A percentile compares a stretch with the other conserved stretches of the same genome.
phyloP scores from a whole-genome alignment of 2,113 vertebrate species.

The Colaptes auratus region DNA sequence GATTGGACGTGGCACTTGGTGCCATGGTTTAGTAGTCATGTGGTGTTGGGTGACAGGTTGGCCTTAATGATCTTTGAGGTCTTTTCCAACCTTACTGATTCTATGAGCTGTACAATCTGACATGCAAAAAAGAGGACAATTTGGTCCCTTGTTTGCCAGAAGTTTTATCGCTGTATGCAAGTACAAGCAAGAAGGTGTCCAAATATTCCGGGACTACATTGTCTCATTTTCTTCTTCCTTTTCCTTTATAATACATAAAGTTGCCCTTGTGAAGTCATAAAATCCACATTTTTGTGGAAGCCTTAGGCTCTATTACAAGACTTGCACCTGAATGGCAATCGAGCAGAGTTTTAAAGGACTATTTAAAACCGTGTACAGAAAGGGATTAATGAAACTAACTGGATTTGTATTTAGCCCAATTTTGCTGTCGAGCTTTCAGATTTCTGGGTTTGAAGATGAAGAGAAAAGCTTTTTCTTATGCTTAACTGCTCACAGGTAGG shows the following conservation, averaged over 20 bases:
- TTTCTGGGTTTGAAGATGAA: not conserved
- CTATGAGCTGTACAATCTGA: not conserved
- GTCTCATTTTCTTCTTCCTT: not conserved
- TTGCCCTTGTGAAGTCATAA: not conserved
- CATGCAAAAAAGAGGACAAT: not conserved
- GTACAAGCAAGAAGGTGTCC: not conserved
- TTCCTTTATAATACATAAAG: not conserved
- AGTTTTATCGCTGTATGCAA: not conserved
- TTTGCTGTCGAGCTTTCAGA: not conserved
- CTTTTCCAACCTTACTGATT: too few relatives aligned
- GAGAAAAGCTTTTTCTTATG: not conserved
- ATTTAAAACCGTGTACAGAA: not conserved
- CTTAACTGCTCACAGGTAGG: not conserved
- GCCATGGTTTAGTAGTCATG: too few relatives aligned
- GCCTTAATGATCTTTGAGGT: too few relatives aligned
- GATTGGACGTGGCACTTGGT: too few relatives aligned
- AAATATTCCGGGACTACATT: not conserved
- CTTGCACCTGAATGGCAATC: not conserved
- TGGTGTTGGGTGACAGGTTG: too few relatives aligned
- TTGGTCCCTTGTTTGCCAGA: not conserved
- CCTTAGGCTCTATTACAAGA: not conserved
- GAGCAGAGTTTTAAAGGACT: not conserved
- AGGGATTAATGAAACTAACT: not conserved
- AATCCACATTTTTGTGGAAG: not conserved
- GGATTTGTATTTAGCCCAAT: not conserved